Base-by-base conservation (phyloP, 2,113 vertebrate genomes). In the Tricholaema leucomelas region DNA sequence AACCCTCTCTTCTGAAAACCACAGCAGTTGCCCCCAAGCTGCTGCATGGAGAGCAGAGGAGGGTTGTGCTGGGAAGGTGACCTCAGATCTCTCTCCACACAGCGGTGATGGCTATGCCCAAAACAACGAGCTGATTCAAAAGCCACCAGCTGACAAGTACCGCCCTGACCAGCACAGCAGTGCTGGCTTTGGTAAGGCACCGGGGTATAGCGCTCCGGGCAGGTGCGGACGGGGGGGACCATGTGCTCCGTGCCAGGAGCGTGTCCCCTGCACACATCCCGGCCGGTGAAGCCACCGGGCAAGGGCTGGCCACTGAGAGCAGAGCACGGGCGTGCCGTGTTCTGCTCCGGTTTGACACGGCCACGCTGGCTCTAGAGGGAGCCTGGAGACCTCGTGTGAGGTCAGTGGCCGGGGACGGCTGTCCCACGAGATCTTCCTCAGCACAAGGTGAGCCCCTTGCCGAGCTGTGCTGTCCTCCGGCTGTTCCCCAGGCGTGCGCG, bases 51-150 rank as follows among this genome's bases (percentile, higher is more conserved):
- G 20, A 61, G 14, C 2, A 3, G 36, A 84, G 36, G 15, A 77
- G 15, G 46, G 33, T 25, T 71, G 27, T 31, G 28, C 12, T 12
- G 14, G 56, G 31, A 83, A 6, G 12, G 36, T 88, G 44, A 78
- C 15, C 9, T 25, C 73, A 73, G 40, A 42, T 30, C 19, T 70
- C 83, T 96, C 91, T 89, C 73, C 69, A 19, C 36, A 14, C 95
- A 98, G 98, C 0, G 97, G 97, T 3, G 96, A 96, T 5, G 96
- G 96, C 31, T 78, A 93, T 87, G 97, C 81, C 66, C 77, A 58
- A 77, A 97, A 97, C 76, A 98, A 96, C 0, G 56, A 92, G 2
- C 88, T 97, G 94, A 97, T 64, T 33, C 73, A 31, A 38, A 60
- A 63, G 71, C 91, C 97, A 8, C 71, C 70, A 30, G 83, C 84